Evolutionary conservation across 35 echinoderm and acorn worm genomes (phyloP).

Genomic region (Patiria miniata): DNA sequence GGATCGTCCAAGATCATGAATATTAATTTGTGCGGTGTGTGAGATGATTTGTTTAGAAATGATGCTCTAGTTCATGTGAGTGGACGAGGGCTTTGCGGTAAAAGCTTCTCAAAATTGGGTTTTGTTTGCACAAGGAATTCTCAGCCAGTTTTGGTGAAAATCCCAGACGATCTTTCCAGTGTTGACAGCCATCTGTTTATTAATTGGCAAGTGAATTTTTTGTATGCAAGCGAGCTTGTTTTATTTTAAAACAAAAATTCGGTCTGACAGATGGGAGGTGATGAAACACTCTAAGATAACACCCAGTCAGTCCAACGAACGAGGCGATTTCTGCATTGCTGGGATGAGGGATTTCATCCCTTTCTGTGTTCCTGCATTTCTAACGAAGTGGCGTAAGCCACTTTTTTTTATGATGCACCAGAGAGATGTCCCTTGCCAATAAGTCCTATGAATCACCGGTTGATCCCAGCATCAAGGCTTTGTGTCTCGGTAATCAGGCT

Average conservation of each 20-base stretch:
- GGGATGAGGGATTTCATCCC: too few species aligned
- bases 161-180: background rate
- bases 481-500: background rate
- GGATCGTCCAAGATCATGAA: background rate
- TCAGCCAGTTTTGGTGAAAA: background rate
- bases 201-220: background rate
- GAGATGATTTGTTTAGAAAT: conserved; percentile 2
- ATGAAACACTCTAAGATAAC: conserved; percentile 6
- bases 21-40: conserved; percentile 4
- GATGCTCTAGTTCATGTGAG: background rate
- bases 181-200: background rate
- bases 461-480: conserved; percentile 3
- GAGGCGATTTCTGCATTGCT: too few species aligned
- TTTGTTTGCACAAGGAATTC: background rate
- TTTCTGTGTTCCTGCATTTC: too few species aligned
- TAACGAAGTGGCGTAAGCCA: background rate
- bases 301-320: too few species aligned
- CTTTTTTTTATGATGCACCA: background rate
- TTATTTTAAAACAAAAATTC: background rate
- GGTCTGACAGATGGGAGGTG: conserved; percentile 3
- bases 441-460: background rate
- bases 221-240: background rate
- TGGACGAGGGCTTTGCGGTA: background rate
- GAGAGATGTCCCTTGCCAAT: too few species aligned
- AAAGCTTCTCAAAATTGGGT: conserved; percentile 20